Evolutionary conservation across 2,113 vertebrate genomes (phyloP), one percentile per base, ranked within the genome.

Genomic region (Periophthalmus modestus): DNA sequence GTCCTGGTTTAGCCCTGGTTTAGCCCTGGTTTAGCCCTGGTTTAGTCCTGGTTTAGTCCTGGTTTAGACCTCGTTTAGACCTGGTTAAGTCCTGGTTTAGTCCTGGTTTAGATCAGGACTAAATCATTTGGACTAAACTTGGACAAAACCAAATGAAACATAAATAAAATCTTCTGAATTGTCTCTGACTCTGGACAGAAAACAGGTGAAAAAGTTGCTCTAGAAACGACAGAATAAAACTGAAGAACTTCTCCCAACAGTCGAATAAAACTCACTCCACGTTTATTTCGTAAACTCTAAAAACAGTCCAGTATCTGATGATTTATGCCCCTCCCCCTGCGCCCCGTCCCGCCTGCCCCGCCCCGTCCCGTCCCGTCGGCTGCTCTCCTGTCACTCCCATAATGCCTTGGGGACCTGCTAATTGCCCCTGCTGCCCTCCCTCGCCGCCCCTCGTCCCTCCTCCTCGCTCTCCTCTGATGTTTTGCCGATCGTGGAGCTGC

Each of bases 401-500:
- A 14, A 59, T 28, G 57, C 57, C 57, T 28, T 15, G 5, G 57
- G 57, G 57, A 59, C 23, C 57, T 59, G 57, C 57, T 59, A 59
- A 59, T 59, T 59, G 57, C 57, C 1, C 57, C 24, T 34, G 7
- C 18, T 33, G 24, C 66, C 21, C 71, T 63, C 59, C 23, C 52
- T 70, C 50, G 65, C 69, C 65, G 39, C 73, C 61, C 82, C 74
- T 89, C 88, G 88, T 89, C 86, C 89, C 90, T 77, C 83, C 80
- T 81, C 33, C 82, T 77, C 77, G 69, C 78, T 81, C 75, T 66
- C 1, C 66, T 79, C 80, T 93, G 92, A 92, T 85, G 83, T 85
- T 85, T 92, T 92, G 91, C 92, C 92, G 75, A 93, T 92, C 80
- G 83, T 79, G 85, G 83, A 68, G 77, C 74, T 79, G 52, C 88